phyloP scores from a whole-genome alignment of 2,113 vertebrate genomes.

The Halichoerus grypus region DNA sequence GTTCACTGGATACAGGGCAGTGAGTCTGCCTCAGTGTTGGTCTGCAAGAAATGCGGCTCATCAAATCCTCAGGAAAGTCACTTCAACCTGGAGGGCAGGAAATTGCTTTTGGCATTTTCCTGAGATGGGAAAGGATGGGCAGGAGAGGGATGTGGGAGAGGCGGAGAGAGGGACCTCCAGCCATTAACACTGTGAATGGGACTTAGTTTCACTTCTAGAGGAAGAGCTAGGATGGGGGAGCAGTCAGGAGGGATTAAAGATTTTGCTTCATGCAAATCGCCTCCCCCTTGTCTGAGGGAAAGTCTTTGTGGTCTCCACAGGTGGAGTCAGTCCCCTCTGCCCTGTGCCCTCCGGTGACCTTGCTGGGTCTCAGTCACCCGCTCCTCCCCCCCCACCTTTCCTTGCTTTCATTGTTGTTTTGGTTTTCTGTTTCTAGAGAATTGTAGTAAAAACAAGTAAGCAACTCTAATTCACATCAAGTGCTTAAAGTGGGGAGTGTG shows the following conservation, averaged over 20 bases:
- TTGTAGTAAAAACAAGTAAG: not conserved
- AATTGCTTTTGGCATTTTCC: not conserved
- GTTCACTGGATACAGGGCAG: accelerated
- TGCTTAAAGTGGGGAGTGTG: not conserved
- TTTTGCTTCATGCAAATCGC: not conserved
- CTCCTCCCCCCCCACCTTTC: not conserved
- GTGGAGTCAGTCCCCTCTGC: not conserved
- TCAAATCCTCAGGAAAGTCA: not conserved
- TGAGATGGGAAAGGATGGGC: not conserved
- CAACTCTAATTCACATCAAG: accelerated
- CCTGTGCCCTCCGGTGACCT: not conserved
- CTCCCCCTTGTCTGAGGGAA: not conserved
- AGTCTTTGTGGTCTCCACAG: not conserved
- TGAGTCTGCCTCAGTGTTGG: not conserved
- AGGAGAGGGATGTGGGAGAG: accelerated
- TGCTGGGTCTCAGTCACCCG: not conserved
- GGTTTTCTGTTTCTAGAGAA: slow-evolving; percentile 3
- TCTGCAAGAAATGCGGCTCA: not conserved
- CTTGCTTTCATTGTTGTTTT: not conserved
- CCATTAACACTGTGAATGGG: not conserved
- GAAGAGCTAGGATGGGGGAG: not conserved
- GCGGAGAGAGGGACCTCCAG: not conserved
- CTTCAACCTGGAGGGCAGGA: not conserved
- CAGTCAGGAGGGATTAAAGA: not conserved
- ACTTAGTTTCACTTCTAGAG: not conserved